Percentiles rank a stretch among this genome's conserved stretches.
These are phyloP conservation scores for Megalops atlanticus DNA, from an alignment of 2,113 vertebrate species.

Conservation along the genomic window DNA sequence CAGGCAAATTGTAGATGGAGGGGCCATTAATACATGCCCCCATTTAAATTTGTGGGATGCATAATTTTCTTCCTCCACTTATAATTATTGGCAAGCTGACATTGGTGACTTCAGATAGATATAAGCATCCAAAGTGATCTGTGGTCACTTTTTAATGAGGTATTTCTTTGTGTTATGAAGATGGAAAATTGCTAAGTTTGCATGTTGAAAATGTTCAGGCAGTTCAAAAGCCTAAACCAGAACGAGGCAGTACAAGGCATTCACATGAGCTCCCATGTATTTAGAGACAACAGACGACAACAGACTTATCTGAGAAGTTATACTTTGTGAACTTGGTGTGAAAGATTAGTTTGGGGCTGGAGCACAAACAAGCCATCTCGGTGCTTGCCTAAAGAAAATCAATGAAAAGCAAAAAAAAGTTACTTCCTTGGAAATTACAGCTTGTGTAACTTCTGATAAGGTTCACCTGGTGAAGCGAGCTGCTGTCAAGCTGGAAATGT, in stretches of 20 bases:
- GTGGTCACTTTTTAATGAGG: neutral
- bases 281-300: no score
- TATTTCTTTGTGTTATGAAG: neutral
- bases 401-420: neutral
- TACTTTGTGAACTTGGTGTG: neutral
- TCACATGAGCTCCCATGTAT: no score
- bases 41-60: no score
- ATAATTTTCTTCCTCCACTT: neutral
- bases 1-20: no score
- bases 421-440: neutral
- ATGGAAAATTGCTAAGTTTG: neutral
- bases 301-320: neutral
- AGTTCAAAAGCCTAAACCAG: no score
- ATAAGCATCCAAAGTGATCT: neutral
- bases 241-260: no score
- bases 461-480: neutral
- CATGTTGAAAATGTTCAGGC: no score
- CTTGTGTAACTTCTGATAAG: neutral
- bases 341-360: neutral
- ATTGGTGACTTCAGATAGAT: neutral
- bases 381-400: neutral
- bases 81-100: neutral
- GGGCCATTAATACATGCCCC: no score
- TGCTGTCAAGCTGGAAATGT: neutral
- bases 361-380: neutral